Conservation (phyloP, 2,888 invertebrate species). For the Lathronympha strigana region DNA sequence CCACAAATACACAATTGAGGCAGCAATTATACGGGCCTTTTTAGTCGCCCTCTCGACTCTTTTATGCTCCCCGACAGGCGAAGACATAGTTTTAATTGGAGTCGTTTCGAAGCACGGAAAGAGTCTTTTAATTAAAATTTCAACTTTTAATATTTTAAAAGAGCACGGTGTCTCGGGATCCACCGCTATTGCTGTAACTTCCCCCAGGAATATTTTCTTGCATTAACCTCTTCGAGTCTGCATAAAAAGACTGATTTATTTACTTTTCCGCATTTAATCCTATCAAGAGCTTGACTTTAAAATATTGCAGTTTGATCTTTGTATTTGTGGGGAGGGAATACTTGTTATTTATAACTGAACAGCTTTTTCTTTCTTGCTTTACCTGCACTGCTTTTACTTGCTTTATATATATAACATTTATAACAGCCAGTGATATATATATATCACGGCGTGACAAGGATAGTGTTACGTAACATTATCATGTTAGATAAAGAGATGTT, state of each 20-base stretch:
- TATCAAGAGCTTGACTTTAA: slow-evolving; percentile 39
- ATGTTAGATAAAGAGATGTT: no score
- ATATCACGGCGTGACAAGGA: no score
- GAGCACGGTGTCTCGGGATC: slow-evolving; percentile 58
- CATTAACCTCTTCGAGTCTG: slow-evolving; percentile 47
- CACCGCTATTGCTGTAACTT: slow-evolving; percentile 59
- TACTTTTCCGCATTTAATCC: slow-evolving; percentile 41
- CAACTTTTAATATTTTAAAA: slow-evolving; percentile 72
- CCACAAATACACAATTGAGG: slow-evolving; percentile 63
- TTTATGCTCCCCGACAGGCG: slow-evolving; percentile 65
- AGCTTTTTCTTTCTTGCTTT: background rate
- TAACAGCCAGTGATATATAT: no score
- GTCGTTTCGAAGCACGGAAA: slow-evolving; percentile 72
- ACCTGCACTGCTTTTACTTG: no score
- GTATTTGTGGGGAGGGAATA: slow-evolving; percentile 9
- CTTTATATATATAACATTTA: no score
- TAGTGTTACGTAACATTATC: no score
- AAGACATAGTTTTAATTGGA: slow-evolving; percentile 82
- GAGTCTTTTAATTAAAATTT: slow-evolving; percentile 77
- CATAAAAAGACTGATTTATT: slow-evolving; percentile 48
- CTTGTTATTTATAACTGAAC: slow-evolving; percentile 19
- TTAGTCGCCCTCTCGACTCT: slow-evolving; percentile 65
- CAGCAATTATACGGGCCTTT: slow-evolving; percentile 70
- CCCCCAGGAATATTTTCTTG: slow-evolving; percentile 51
- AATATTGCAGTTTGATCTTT: slow-evolving; percentile 41